Evolutionary conservation across 2,113 vertebrate genomes (phyloP), one percentile per base, ranked within the genome.

Genomic region (Sturnus vulgaris): DNA sequence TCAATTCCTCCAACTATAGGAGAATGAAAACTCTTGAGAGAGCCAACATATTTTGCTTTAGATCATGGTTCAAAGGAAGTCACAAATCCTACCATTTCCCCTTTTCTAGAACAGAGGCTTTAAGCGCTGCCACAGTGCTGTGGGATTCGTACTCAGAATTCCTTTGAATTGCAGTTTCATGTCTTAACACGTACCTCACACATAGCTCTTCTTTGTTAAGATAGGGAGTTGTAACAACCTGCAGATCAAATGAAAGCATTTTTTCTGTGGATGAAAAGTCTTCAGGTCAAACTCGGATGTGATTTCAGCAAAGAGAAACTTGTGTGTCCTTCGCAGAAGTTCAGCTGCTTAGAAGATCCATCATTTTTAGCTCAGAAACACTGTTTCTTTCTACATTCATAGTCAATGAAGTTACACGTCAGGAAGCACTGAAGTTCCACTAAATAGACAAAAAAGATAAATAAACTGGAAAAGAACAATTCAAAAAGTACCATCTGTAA

Each of bases 141-240:
- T 55, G 52, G 63, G 84, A 90, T 88, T 95, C 52, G 20, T 72
- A 70, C 15, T 66, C 19, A 53, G 56, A 80, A 56, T 88, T 82
- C 63, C 70, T 95, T 90, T 95, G 60, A 78, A 70, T 68, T 90
- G 50, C 21, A 88, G 18, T 78, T 90, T 96, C 31, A 60, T 85
- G 44, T 91, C 69, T 91, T 79, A 92, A 84, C 65, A 84, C 5
- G 1, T 81, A 78, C 52, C 79, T 96, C 82, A 88, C 61, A 82
- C 24, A 15, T 37, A 59, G n/a, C 10, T 70, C 18, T 76, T 68
- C 55, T 66, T 87, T 93, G 64, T 84, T 77, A 71, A n/a, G 22
- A 47, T 55, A 19, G 47, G 39, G 57, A 86, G 39, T 37, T 82
- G 6, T 57, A 91, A 53, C 44, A 72, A 24, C 11, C 39, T 68